Evolutionary conservation across 2,797 vertebrate species (phyloP), one percentile per base, ranked within the genome.

Genomic region (Coccyzus lansbergi): DNA sequence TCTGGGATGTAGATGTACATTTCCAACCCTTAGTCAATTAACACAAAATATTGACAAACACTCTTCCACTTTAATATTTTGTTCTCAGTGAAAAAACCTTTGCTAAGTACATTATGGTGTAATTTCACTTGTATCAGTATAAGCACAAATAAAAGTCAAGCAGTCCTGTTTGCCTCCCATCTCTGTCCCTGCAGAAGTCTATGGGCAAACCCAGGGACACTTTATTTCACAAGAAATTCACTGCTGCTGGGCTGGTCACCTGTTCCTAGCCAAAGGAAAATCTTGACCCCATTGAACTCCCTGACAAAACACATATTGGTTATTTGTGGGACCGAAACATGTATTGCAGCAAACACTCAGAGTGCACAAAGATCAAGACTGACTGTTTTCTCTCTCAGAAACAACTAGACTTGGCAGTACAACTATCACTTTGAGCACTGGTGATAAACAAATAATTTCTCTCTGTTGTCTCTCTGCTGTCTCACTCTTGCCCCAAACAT

Each of bases 21-120:
- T 94, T 89, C 52, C 38, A 89, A 52, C 15, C 48, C 58, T 72
- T 72, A 71, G 82, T 38, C 78, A 92, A 89, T 91, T 87, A 93
- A 69, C 46, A 80, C 59, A 86, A 94, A 89, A 72, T 89, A 85
- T 6, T 79, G 92, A 65, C 48, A 74, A 91, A 79, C 26, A 34
- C 20, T 86, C 38, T 74, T 16, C 34, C 21, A 20, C 26, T 82
- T 91, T 70, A 84, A 49, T 93, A 88, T 74, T 90, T 74, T 48
- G 78, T 90, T 86, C 44, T 77, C 17, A 34, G 42, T 79, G 36
- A 88, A 94, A 93, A 92, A 74, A 81, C 34, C 48, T 86, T 84
- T 49, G 59, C n/a, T 58, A 46, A 55, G 52, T 82, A 69, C 15
- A 18, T 63, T 77, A 67, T 9, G 6, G 49, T 75, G 22, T 59